Evolutionary conservation across 1,140 invertebrate genomes (phyloP), one percentile per base, ranked within the genome.

Genomic region (Drosophila hydei): DNA sequence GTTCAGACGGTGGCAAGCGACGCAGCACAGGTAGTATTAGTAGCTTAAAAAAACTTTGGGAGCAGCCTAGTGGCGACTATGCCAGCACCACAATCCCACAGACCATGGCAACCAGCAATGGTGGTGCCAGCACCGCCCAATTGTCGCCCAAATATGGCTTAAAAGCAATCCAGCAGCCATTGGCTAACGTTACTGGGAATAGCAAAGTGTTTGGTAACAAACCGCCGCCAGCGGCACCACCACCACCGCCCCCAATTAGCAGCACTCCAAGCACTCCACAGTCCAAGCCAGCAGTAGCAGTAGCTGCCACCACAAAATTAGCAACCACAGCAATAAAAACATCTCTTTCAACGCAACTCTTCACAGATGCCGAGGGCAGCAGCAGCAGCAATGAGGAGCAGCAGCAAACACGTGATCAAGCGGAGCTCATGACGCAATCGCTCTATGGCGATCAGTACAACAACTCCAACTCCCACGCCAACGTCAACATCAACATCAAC

Each of bases 21-120:
- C 95, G 96, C 51, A 98, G 97, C 90, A 97, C 97, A 30, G 97
- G 97, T 52, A 97, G 97, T 92, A 98, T 98, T 87, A 97, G 95
- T 90, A 98, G 96, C 90, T 93, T 98, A 72, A 98, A 98, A 89
- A 97, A 97, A 92, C 92, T 98, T 21, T 98, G 97, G 97, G 97
- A 92, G 94, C 95, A 91, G 65, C 79, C 94, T 95, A 81, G 69
- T 42, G 89, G 30, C 45, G 92, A 63, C 91, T 91, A 78, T 92
- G 93, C 87, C 50, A 85, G 75, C 68, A 88, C 81, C 65, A 67
- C 67, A 61, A 69, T 73, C 33, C 62, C 75, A 80, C 68, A 61
- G 56, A 72, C 12, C 93, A 74, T 43, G 48, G 65, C 51, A 52
- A 19, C 33, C 52, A 52, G 36, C 40, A 51, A 19, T 54, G 47